These are phyloP conservation scores for Phalangium opilio DNA, from an alignment of 2,888 invertebrate genomes.

Conservation along the genomic window DNA sequence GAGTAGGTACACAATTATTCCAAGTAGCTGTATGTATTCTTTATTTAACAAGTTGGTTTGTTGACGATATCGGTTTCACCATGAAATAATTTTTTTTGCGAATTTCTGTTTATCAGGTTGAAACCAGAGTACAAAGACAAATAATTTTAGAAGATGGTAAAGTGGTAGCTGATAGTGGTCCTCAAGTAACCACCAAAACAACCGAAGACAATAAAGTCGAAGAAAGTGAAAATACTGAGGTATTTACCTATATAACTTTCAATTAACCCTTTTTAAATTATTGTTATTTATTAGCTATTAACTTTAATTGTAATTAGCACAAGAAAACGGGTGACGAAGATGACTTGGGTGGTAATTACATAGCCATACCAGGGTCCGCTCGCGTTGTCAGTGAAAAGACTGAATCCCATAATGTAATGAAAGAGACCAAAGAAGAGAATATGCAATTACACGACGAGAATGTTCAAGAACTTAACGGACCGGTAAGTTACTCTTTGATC, in stretches of 20 bases:
- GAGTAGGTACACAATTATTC: too few relatives aligned
- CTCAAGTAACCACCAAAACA: slow-evolving; percentile 75
- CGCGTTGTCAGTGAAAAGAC: slow-evolving; percentile 18
- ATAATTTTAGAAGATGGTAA: slow-evolving; percentile 78
- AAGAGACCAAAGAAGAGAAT: slow-evolving; percentile 19
- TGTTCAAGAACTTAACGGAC: slow-evolving; percentile 13
- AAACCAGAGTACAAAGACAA: slow-evolving; percentile 75
- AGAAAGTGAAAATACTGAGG: slow-evolving; percentile 59
- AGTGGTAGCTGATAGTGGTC: slow-evolving; percentile 74
- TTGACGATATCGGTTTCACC: too few relatives aligned
- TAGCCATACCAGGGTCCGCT: slow-evolving; percentile 7
- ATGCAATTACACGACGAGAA: slow-evolving; percentile 19
- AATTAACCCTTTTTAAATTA: background rate
- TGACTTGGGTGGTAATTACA: slow-evolving; percentile 1
- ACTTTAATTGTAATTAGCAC: background rate
- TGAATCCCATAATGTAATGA: slow-evolving; percentile 13
- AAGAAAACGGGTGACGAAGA: background rate
- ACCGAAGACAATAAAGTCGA: slow-evolving; percentile 80
- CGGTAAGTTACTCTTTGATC: slow-evolving; percentile 3
- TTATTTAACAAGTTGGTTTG: too few relatives aligned
- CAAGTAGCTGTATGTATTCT: too few relatives aligned
- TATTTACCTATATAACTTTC: slow-evolving; percentile 1
- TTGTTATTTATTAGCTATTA: background rate
- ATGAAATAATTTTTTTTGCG: too few relatives aligned
- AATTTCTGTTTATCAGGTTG: slow-evolving; percentile 41